phyloP scores from a whole-genome alignment of 2,888 invertebrate genomes.

The Ligdia adustata region DNA sequence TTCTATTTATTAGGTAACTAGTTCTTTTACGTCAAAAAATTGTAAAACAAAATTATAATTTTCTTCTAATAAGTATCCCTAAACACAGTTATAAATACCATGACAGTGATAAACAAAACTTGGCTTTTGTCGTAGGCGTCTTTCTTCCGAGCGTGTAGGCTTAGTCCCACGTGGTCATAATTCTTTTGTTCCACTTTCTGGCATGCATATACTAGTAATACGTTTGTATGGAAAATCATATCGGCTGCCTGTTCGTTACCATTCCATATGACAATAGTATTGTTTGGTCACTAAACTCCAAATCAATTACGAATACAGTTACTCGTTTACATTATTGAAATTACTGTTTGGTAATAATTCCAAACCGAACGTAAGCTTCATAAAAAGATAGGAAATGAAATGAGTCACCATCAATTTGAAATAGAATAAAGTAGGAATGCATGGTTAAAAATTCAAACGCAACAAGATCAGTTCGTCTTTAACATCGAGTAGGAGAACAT shows the following conservation, averaged over 20 bases:
- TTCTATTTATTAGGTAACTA: too few species aligned
- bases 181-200: constrained; percentile 68
- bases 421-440: constrained; percentile 59
- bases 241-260: constrained; percentile 47
- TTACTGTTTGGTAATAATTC: constrained; percentile 2
- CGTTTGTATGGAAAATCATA: constrained; percentile 67
- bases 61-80: constrained; percentile 58
- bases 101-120: constrained; percentile 65
- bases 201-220: constrained; percentile 50
- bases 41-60: too few species aligned
- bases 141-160: constrained; percentile 57
- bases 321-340: constrained; percentile 12
- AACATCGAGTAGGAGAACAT: constrained; percentile 40
- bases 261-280: constrained; percentile 44
- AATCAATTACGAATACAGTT: constrained; percentile 38
- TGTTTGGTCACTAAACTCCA: constrained; percentile 42
- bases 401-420: constrained; percentile 74
- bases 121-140: constrained; percentile 62
- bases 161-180: constrained; percentile 57
- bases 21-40: too few species aligned
- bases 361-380: constrained; percentile 42
- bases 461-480: constrained; percentile 28
- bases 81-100: constrained; percentile 44
- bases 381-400: constrained; percentile 62
- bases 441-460: constrained; percentile 36